These are phyloP conservation scores for Poecilia wingei DNA, from an alignment of 2,797 vertebrate genomes.

Conservation along the genomic window DNA sequence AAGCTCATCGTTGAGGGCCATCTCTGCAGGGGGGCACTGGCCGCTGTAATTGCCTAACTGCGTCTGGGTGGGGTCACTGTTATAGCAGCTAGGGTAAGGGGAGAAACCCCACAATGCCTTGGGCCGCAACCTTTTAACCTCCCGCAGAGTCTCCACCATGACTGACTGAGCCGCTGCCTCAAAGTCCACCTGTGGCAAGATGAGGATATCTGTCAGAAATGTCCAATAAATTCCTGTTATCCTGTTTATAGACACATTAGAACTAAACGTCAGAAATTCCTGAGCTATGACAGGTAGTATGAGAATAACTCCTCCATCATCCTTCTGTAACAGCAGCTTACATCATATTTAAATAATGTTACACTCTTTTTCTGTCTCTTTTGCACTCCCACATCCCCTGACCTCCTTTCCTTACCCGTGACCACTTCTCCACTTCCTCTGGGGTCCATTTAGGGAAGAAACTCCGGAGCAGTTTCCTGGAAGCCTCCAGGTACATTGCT, in stretches of 20 bases:
- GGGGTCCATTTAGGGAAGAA: slow-evolving; percentile 82
- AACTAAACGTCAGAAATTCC: background rate
- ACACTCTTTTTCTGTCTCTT: background rate
- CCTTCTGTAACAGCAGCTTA: background rate
- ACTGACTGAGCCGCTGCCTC: slow-evolving; percentile 83
- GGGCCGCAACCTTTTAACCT: slow-evolving; percentile 79
- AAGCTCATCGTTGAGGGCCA: slow-evolving; percentile 80
- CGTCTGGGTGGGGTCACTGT: slow-evolving; percentile 65
- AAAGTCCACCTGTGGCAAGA: slow-evolving; percentile 81
- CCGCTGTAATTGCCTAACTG: slow-evolving; percentile 75
- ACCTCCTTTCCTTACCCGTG: slow-evolving; percentile 69
- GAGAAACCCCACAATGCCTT: slow-evolving; percentile 83
- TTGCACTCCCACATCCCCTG: background rate
- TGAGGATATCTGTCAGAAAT: slow-evolving; percentile 10
- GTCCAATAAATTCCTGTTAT: background rate
- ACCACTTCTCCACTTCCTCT: slow-evolving; percentile 83
- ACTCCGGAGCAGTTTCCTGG: slow-evolving; percentile 70
- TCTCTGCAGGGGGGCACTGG: slow-evolving; percentile 77
- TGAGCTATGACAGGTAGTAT: background rate
- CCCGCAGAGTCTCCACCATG: slow-evolving; percentile 80
- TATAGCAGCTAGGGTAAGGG: slow-evolving; percentile 81
- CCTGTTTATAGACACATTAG: background rate
- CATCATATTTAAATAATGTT: background rate
- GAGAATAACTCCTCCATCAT: background rate
- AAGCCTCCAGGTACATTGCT: slow-evolving; percentile 74